Conservation (phyloP, 2,113 vertebrate genomes). For the Narcine bancroftii region DNA sequence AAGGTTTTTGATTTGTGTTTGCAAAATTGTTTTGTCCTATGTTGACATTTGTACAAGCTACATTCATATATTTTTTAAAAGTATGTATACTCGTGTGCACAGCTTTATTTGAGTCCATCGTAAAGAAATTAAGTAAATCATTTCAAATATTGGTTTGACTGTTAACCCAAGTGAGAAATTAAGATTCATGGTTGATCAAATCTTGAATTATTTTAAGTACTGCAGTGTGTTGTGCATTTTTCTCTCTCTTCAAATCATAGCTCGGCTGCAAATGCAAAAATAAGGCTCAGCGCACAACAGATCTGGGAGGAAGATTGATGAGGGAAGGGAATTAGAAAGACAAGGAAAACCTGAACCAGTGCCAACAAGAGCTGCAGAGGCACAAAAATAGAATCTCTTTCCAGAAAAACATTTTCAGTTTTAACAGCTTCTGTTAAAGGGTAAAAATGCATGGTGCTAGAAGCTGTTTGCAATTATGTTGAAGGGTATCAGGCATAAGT, state of each 20-base stretch:
- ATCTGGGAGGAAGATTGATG: constrained; percentile 31
- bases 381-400: constrained; percentile 48
- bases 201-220: constrained; percentile 23
- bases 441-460: neutral
- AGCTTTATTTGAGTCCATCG: neutral
- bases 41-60: neutral
- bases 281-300: neutral
- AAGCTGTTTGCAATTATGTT: neutral
- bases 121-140: neutral
- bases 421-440: constrained; percentile 39
- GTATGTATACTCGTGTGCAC: neutral
- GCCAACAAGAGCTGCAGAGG: constrained; percentile 51
- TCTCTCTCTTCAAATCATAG: neutral
- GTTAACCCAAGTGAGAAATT: constrained; percentile 17
- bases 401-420: constrained; percentile 49
- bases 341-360: constrained; percentile 52
- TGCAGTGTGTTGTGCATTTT: neutral
- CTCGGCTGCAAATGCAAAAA: neutral
- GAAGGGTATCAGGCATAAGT: neutral
- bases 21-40: neutral
- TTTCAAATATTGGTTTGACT: constrained; percentile 4
- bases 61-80: neutral
- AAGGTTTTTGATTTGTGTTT: neutral
- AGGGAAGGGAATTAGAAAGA: constrained; percentile 31
- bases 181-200: constrained; percentile 17